A percentile compares a stretch with the other conserved stretches of the same genome.
phyloP scores from a whole-genome alignment of 2,113 vertebrate genomes.

The Leucoraja erinaceus region DNA sequence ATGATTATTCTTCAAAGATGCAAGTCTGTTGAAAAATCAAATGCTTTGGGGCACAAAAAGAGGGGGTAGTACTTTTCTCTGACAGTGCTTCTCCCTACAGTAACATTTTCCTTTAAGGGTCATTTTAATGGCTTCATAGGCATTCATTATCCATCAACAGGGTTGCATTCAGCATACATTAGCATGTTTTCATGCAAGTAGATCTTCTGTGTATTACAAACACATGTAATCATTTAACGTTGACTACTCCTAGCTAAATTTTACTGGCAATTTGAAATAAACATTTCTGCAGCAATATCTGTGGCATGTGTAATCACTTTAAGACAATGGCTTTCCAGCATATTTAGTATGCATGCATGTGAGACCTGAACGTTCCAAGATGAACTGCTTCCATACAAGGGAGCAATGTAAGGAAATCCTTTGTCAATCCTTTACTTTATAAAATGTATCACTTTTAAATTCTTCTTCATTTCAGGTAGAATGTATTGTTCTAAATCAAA shows the following conservation, averaged over 20 bases:
- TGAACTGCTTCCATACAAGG: constrained; percentile 12
- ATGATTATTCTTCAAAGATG: constrained; percentile 32
- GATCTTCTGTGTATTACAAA: background rate
- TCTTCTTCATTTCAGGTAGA: background rate
- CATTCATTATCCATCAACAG: constrained; percentile 31
- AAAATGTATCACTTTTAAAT: background rate
- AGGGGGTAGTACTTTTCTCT: background rate
- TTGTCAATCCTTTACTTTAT: background rate
- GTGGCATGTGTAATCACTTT: background rate
- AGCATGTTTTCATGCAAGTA: constrained; percentile 22
- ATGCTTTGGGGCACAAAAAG: constrained; percentile 2
- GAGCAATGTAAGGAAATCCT: background rate
- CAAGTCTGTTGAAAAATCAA: constrained; percentile 27
- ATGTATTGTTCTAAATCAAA: background rate
- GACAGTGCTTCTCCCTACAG: constrained; percentile 28
- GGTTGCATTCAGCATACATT: constrained; percentile 6
- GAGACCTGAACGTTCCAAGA: background rate
- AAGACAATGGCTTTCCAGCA: background rate
- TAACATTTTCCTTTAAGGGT: constrained; percentile 36
- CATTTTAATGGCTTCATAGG: constrained; percentile 31
- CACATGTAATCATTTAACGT: background rate
- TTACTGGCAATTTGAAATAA: constrained; percentile 16
- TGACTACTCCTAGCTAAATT: background rate
- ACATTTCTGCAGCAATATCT: background rate
- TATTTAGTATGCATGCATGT: background rate